Conservation (phyloP, 2,797 vertebrate species). For the Rhinophrynus dorsalis region DNA sequence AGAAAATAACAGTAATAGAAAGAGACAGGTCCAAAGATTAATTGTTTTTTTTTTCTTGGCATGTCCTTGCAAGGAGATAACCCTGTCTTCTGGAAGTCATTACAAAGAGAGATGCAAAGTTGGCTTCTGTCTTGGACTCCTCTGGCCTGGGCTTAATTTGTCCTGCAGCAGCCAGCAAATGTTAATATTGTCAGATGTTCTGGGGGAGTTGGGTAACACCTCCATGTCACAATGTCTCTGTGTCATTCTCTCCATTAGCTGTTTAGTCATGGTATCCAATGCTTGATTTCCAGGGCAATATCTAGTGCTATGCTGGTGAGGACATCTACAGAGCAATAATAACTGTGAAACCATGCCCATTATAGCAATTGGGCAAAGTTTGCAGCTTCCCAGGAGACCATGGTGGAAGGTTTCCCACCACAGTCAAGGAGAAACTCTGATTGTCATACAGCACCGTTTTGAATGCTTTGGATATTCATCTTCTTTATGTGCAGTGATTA, state of each 20-base stretch:
- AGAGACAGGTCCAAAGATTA: constrained; percentile 66
- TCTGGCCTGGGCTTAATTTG: constrained; percentile 25
- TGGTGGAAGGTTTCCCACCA: too few species aligned
- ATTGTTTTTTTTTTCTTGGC: constrained; percentile 64
- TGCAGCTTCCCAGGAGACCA: too few species aligned
- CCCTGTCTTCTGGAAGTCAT: constrained; percentile 55
- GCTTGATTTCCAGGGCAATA: not conserved
- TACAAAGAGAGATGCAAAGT: constrained; percentile 49
- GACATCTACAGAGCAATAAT: not conserved
- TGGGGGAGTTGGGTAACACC: constrained; percentile 16
- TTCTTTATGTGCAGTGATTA: too few species aligned
- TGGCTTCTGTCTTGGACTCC: constrained; percentile 24
- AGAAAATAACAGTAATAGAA: constrained; percentile 64
- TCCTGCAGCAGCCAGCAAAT: constrained; percentile 37
- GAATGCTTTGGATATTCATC: too few species aligned
- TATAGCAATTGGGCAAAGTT: too few species aligned
- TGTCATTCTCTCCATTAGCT: constrained; percentile 5
- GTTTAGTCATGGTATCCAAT: constrained; percentile 5
- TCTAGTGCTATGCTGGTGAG: not conserved
- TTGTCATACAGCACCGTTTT: too few species aligned
- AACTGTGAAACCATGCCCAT: not conserved
- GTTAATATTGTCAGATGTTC: constrained; percentile 39
- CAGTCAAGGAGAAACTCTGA: too few species aligned
- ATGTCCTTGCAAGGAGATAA: constrained; percentile 61
- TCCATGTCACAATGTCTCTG: constrained; percentile 15